Evolutionary conservation across 64 coral and sea anemone genomes (phyloP).

Genomic region (Pocillopora damicornis): DNA sequence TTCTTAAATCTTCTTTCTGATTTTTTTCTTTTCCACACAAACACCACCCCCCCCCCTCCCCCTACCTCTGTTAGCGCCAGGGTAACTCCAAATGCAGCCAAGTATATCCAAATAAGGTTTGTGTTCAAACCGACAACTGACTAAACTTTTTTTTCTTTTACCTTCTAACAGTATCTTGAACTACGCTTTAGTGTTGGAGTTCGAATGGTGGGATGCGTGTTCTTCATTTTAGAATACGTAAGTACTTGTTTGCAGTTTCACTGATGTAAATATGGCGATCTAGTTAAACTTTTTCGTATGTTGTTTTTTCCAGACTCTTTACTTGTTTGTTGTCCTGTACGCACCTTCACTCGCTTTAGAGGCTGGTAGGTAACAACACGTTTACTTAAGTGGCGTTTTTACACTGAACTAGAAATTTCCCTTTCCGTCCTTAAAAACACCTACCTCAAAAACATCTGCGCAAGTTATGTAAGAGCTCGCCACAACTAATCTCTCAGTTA

Average conservation of each 20-base stretch:
- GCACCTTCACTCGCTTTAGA: constrained; percentile 65
- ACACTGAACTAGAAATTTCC: neutral
- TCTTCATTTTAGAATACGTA: constrained; percentile 75
- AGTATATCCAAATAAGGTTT: too few species aligned
- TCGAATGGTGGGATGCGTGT: constrained; percentile 65
- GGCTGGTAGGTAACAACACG: constrained; percentile 27
- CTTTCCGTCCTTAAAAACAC: too few species aligned
- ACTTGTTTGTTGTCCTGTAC: constrained; percentile 60
- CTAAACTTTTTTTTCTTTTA: neutral
- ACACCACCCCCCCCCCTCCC: too few species aligned
- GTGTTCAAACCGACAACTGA: too few species aligned
- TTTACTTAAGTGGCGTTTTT: neutral
- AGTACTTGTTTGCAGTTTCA: constrained; percentile 4
- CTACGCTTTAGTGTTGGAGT: constrained; percentile 48
- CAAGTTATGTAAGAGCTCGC: too few species aligned
- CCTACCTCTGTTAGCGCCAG: too few species aligned
- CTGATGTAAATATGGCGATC: neutral
- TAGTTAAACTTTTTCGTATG: neutral
- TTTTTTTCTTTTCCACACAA: too few species aligned
- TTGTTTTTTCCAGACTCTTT: constrained; percentile 46
- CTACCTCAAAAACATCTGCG: too few species aligned
- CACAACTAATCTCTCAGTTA: too few species aligned
- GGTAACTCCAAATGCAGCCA: too few species aligned
- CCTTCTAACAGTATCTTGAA: constrained; percentile 46
- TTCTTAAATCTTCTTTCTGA: too few species aligned